These are phyloP conservation scores for Calephelis perditalis DNA, from an alignment of 2,888 invertebrate species.

Conservation along the genomic window DNA sequence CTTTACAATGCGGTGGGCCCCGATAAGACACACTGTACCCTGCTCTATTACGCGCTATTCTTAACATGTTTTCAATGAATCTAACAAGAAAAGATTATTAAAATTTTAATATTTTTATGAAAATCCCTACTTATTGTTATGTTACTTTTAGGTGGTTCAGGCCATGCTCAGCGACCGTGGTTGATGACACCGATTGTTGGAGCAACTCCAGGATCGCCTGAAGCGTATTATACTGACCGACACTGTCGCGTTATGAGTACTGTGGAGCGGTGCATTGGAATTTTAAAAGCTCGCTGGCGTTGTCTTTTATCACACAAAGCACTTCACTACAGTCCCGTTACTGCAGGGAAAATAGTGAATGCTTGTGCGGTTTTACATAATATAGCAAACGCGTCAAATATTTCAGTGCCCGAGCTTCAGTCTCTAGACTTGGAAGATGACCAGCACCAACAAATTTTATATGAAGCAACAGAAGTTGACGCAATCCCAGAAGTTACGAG, in stretches of 20 bases:
- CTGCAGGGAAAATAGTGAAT: slow-evolving; percentile 6
- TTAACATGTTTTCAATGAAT: too few relatives aligned
- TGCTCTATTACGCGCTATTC: too few relatives aligned
- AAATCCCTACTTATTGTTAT: too few relatives aligned
- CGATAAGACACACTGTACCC: too few relatives aligned
- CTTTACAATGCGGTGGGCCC: too few relatives aligned
- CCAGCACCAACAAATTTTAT: background rate
- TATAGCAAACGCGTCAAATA: background rate
- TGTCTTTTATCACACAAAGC: slow-evolving; percentile 25
- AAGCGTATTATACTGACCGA: slow-evolving; percentile 14
- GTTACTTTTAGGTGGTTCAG: slow-evolving; percentile 23
- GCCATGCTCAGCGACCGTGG: slow-evolving; percentile 22
- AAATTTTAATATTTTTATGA: too few relatives aligned
- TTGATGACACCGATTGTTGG: slow-evolving; percentile 21
- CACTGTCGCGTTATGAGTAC: slow-evolving; percentile 13
- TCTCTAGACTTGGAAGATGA: background rate
- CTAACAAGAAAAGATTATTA: too few relatives aligned
- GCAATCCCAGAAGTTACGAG: too few relatives aligned
- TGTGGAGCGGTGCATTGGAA: slow-evolving; percentile 22
- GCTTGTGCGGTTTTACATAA: slow-evolving; percentile 8
- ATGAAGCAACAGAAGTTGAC: background rate
- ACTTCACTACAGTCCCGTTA: slow-evolving; percentile 12
- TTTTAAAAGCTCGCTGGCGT: slow-evolving; percentile 26
- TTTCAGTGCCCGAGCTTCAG: background rate
- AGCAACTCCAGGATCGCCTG: slow-evolving; percentile 14